Conservation (phyloP, 2,797 vertebrate species). For the Eulemur mongoz region DNA sequence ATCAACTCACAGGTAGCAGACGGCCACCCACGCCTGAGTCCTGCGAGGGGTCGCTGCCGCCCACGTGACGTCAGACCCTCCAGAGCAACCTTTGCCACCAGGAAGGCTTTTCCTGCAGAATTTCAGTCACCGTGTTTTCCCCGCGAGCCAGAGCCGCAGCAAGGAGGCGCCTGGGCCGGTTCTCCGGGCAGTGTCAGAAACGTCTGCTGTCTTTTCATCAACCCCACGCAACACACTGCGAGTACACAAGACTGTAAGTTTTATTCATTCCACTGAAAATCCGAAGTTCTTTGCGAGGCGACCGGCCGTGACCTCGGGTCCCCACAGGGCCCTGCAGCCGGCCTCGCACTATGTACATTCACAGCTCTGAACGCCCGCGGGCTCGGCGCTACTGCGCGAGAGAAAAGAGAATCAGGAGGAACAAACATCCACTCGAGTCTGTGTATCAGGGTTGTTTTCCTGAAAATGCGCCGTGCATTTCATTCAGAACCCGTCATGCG, state of each 20-base stretch:
- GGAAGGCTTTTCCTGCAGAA: neutral
- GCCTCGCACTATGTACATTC: conserved; percentile 4
- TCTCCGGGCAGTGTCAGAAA: neutral
- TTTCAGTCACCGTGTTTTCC: neutral
- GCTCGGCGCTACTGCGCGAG: neutral
- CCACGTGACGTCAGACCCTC: neutral
- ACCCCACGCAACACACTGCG: conserved; percentile 2
- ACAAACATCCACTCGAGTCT: conserved; percentile 55
- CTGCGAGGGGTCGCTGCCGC: neutral
- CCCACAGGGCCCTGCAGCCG: neutral
- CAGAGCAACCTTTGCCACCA: accelerated
- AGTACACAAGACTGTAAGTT: conserved; percentile 62
- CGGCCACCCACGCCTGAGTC: neutral
- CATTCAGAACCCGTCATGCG: conserved; percentile 56
- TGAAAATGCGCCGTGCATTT: neutral
- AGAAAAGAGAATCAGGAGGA: neutral
- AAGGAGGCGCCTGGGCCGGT: neutral
- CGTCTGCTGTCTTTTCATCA: neutral
- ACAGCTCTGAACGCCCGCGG: neutral
- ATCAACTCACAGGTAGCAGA: neutral
- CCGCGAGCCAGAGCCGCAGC: neutral
- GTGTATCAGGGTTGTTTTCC: conserved; percentile 45
- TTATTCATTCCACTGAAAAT: conserved; percentile 78
- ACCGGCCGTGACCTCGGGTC: neutral
- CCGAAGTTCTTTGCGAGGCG: conserved; percentile 47